Conservation (phyloP, 2,888 invertebrate species). For the Cenopis cana region DNA sequence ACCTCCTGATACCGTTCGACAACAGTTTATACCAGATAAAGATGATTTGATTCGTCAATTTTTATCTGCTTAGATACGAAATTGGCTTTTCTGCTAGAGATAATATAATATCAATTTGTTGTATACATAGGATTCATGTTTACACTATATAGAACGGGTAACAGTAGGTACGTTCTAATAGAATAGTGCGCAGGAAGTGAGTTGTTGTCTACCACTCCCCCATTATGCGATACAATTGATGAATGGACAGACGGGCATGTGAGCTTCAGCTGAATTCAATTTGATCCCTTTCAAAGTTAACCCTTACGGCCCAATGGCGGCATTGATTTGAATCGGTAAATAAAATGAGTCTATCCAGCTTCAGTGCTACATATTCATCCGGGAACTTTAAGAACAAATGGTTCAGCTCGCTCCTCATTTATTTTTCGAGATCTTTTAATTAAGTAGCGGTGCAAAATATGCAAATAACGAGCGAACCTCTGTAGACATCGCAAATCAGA, state of each 20-base stretch:
- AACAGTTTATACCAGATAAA: not conserved
- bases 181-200: constrained; percentile 65
- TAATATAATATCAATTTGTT: not conserved
- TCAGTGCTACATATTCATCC: constrained; percentile 3
- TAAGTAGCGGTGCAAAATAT: constrained; percentile 70
- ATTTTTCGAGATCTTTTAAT: constrained; percentile 57
- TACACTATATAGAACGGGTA: not conserved
- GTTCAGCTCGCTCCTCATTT: constrained; percentile 22
- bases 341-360: constrained; percentile 56
- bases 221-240: constrained; percentile 78
- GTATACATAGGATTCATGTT: not conserved
- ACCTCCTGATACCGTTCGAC: not conserved
- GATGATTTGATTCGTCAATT: constrained; percentile 7
- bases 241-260: constrained; percentile 76
- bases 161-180: constrained; percentile 13
- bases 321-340: constrained; percentile 79
- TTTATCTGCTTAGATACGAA: constrained; percentile 10
- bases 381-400: constrained; percentile 19
- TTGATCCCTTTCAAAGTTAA: constrained; percentile 77
- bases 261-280: constrained; percentile 78
- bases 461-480: constrained; percentile 73
- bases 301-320: constrained; percentile 71
- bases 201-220: constrained; percentile 74
- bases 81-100: not conserved
- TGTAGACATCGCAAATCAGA: constrained; percentile 80